Evolutionary conservation across 2,797 vertebrate species (phyloP).

Genomic region (Schizothorax lantsangensis): DNA sequence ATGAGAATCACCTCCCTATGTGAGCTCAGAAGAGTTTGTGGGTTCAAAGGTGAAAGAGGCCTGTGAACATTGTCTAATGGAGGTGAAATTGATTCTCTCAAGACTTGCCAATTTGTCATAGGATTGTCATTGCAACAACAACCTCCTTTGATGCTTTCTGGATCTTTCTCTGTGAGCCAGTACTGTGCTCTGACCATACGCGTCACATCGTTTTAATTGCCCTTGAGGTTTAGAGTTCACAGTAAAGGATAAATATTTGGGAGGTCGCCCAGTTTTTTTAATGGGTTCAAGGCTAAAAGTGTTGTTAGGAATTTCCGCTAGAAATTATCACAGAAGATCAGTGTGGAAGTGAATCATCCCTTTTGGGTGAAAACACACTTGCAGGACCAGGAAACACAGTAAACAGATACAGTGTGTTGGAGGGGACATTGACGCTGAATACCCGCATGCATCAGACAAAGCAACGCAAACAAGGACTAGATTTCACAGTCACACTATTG

Average conservation of each 20-base stretch:
- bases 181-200: slow-evolving; percentile 59
- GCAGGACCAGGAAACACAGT: not conserved
- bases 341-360: slow-evolving; percentile 70
- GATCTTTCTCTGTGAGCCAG: slow-evolving; percentile 48
- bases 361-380: slow-evolving; percentile 55
- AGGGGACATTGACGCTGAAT: slow-evolving; percentile 1
- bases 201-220: slow-evolving; percentile 57
- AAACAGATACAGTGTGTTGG: not conserved
- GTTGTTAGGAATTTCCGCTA: slow-evolving; percentile 63
- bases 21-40: slow-evolving; percentile 2
- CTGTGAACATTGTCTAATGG: slow-evolving; percentile 47
- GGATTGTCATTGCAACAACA: slow-evolving; percentile 11
- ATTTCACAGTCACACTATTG: slow-evolving; percentile 16
- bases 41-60: slow-evolving; percentile 17
- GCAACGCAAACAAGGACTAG: not conserved
- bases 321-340: slow-evolving; percentile 66
- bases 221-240: slow-evolving; percentile 54
- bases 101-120: slow-evolving; percentile 1
- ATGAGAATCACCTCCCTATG: slow-evolving; percentile 22
- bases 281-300: slow-evolving; percentile 61
- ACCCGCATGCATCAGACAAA: not conserved
- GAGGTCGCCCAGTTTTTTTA: slow-evolving; percentile 59
- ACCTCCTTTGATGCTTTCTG: slow-evolving; percentile 25
- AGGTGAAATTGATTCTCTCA: not conserved
- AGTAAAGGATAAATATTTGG: slow-evolving; percentile 70